phyloP scores from a whole-genome alignment of 2,888 invertebrate genomes.

The Sclerodermus sp. region DNA sequence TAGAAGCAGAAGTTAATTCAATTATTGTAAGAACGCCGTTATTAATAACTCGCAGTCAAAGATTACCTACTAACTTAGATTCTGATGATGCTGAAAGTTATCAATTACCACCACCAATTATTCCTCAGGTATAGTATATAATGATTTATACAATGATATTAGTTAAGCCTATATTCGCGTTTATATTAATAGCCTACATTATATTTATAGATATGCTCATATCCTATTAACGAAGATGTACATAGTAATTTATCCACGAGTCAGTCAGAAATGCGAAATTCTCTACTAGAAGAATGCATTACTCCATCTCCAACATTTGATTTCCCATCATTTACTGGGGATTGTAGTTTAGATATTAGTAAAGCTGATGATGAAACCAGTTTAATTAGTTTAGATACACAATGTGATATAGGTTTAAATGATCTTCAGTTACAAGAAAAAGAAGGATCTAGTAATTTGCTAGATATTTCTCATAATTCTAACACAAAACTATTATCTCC shows the following conservation, averaged over 20 bases:
- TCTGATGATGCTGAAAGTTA: slow-evolving; percentile 59
- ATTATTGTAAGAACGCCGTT: slow-evolving; percentile 77
- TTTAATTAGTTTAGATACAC: slow-evolving; percentile 51
- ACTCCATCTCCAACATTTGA: slow-evolving; percentile 55
- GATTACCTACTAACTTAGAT: slow-evolving; percentile 66
- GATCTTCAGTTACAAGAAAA: slow-evolving; percentile 36
- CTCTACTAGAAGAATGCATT: slow-evolving; percentile 45
- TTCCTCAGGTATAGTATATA: slow-evolving; percentile 54
- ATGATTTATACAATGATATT: too few relatives aligned
- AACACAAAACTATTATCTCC: slow-evolving; percentile 47
- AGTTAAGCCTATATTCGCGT: background rate
- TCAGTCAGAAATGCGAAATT: slow-evolving; percentile 31
- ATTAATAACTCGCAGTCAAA: slow-evolving; percentile 65
- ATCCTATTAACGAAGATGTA: slow-evolving; percentile 31
- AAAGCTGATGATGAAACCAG: slow-evolving; percentile 52
- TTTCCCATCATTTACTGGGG: slow-evolving; percentile 49
- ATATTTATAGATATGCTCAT: slow-evolving; percentile 38
- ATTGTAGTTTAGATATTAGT: slow-evolving; percentile 45
- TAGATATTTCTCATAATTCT: slow-evolving; percentile 39
- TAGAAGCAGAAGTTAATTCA: slow-evolving; percentile 71
- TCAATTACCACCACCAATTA: slow-evolving; percentile 61
- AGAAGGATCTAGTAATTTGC: slow-evolving; percentile 34
- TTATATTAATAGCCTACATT: too few relatives aligned
- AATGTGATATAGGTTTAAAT: slow-evolving; percentile 39
- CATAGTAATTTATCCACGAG: slow-evolving; percentile 19